Evolutionary conservation across 2,797 vertebrate species (phyloP), one percentile per base, ranked within the genome.

Genomic region (Sebastes nivosus): DNA sequence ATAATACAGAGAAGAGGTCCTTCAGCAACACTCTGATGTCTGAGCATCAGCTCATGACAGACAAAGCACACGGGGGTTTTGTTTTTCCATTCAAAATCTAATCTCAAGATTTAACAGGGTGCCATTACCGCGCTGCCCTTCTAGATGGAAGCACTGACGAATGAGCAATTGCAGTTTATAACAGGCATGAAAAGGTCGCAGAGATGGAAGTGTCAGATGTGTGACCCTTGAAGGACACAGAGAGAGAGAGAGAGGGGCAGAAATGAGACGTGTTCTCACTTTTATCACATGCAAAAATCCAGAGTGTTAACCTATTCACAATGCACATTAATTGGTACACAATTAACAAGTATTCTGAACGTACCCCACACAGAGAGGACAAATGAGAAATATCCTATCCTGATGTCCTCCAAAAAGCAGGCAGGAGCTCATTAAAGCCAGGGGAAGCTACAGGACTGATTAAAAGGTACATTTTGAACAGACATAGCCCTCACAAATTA

Each of bases 101-200:
- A 93, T 93, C 85, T 92, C 75, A 13, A 75, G 77, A 87, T 88
- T 87, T 90, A 89, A 90, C 87, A 85, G 80, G 87, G 82, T 67
- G 73, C 86, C 82, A 91, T 93, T 92, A 93, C 74, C 3, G 46
- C 83, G 59, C 72, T 69, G 82, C 77, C 88, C 75, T 83, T 92
- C 77, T 69, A 80, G 80, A 87, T 60, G 77, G 70, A 84, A 84
- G 85, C 77, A 58, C 80, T 81, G 90, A 81, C 65, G 77, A 87
- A 90, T 83, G 79, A 91, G 86, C 82, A 85, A 91, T 87, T 86
- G 82, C 63, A 67, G 84, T 86, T 82, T 87, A 89, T 91, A 94
- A 94, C 82, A 85, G 81, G 89, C 92, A 87, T 90, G 89, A 91
- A 92, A 92, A 91, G 86, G 91, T 90, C 84, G 61, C 71, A 64